Base-by-base conservation (phyloP, 2,888 invertebrate species). In the Hydrotaea diabolus region DNA sequence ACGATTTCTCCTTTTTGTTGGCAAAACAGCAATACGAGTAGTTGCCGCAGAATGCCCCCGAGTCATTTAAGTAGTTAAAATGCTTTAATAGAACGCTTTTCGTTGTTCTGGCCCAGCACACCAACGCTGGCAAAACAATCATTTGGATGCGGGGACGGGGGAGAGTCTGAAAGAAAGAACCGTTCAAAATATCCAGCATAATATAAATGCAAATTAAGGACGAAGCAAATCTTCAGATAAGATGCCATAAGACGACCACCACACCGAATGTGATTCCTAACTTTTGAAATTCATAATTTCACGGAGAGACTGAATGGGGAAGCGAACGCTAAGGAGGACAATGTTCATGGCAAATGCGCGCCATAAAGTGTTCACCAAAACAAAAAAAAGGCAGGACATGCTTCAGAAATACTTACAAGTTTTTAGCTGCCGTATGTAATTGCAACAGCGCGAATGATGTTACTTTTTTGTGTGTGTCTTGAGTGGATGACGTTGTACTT, bases 121-220 rank as follows among this genome's bases (percentile, higher is more conserved):
- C 9, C 39, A 43, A 17, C 39, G 43, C 17, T 46, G 21, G 46
- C 46, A 15, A 64, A 23, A 31, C 62, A 31, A 31, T 31, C 7
- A 39, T 3, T 49, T 31, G 17, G 8, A 31, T 4, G n/a, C 5
- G 31, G 31, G 15, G n/a, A 23, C 9, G 26, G 23, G 43, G 43
- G 23, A 17, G 43, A 36, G n/a, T n/a, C n/a, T n/a, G 31, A 66
- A 39, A 15, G 69, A 13, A 46, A 21, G 21, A 0, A 46, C 2
- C 19, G 59, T n/a, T 53, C 55, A 79, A 55, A 21, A 64, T 39
- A 11, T 31, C 21, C 26, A 53, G 71, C 21, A 74, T 66, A 78
- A 85, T 85, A 76, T 85, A 85, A 81, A 85, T 85, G 84, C 73
- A 85, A 85, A 85, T 81, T 81, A 73, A 69, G 69, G 59, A 36